Percentiles rank a stretch among this genome's conserved stretches.
Conservation (phyloP, 2,797 vertebrate genomes). For the Rhabdophis nuchalis region DNA sequence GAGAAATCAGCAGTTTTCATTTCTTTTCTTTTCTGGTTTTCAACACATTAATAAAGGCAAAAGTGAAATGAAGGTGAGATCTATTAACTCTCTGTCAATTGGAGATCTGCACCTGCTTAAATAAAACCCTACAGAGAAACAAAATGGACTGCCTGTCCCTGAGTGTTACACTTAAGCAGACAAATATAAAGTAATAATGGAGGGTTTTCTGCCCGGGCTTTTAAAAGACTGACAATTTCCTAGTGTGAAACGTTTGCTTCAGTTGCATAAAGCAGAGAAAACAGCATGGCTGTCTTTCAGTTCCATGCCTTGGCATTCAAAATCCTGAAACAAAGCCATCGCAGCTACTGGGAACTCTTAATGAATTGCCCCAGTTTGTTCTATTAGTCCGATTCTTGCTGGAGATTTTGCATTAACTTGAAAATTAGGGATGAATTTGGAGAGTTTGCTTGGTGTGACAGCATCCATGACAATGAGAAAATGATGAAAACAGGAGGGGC, state of each 20-base stretch:
- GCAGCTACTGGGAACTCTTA: background rate
- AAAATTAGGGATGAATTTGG: background rate
- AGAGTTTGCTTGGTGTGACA: background rate
- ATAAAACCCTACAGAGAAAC: constrained; percentile 12
- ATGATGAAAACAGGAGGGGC: background rate
- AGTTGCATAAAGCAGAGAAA: background rate
- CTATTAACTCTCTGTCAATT: constrained; percentile 14
- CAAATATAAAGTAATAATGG: constrained; percentile 35
- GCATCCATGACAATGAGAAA: background rate
- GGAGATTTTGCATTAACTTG: background rate
- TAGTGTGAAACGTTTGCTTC: background rate
- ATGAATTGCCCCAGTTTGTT: background rate
- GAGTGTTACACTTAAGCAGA: constrained; percentile 18
- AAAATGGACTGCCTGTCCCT: background rate
- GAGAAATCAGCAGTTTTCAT: constrained; percentile 48
- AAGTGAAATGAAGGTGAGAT: constrained; percentile 23
- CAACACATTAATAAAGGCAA: constrained; percentile 18
- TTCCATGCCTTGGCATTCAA: background rate
- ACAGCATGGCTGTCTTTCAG: background rate
- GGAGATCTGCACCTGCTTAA: background rate
- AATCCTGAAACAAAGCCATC: background rate
- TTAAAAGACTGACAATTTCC: background rate
- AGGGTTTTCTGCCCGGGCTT: background rate
- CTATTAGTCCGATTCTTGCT: background rate
- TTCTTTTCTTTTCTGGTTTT: constrained; percentile 1